A percentile compares a stretch with the other conserved stretches of the same genome.
phyloP scores from a whole-genome alignment of 2,113 vertebrate genomes.

The Trochalopteron elliotii region DNA sequence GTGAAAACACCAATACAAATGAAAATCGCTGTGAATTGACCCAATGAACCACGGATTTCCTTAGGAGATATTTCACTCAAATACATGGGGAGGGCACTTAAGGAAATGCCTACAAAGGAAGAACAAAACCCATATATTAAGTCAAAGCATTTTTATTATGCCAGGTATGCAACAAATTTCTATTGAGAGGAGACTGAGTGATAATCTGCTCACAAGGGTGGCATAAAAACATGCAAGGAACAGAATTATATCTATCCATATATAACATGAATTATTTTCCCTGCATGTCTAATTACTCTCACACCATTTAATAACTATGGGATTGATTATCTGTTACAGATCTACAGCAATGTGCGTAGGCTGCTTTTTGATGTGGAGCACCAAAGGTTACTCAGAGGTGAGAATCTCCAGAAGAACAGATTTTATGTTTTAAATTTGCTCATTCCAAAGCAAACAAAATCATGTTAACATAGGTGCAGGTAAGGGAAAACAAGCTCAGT shows the following conservation, averaged over 20 bases:
- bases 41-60: slow-evolving; percentile 86
- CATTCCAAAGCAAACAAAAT: background rate
- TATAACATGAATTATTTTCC: background rate
- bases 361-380: background rate
- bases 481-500: background rate
- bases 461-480: background rate
- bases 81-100: slow-evolving; percentile 93
- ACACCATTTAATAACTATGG: background rate
- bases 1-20: slow-evolving; percentile 91
- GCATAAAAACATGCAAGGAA: background rate
- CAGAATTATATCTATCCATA: background rate
- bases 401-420: background rate
- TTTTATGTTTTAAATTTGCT: background rate
- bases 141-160: background rate
- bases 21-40: slow-evolving; percentile 91
- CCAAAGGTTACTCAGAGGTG: background rate
- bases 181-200: background rate
- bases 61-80: slow-evolving; percentile 92
- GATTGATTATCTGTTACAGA: background rate
- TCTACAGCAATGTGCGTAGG: background rate
- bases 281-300: background rate
- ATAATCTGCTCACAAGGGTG: background rate
- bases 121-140: background rate
- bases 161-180: background rate
- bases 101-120: slow-evolving; percentile 81